Evolutionary conservation across 2,888 invertebrate genomes (phyloP).

Genomic region (Argynnis bischoffii): DNA sequence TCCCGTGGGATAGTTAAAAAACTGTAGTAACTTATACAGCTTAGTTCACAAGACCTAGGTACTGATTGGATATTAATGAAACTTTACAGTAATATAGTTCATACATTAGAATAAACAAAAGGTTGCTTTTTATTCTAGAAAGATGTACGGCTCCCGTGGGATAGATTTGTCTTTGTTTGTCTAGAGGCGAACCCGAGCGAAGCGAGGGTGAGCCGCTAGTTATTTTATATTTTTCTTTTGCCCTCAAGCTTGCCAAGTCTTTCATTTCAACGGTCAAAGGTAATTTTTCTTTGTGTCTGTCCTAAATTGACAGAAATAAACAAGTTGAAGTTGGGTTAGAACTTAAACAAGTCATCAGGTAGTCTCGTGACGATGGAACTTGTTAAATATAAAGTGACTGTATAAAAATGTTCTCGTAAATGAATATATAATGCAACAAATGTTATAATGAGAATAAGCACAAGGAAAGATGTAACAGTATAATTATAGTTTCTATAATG

Average conservation of each 20-base stretch:
- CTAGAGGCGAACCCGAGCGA: too few species aligned
- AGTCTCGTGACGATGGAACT: not conserved
- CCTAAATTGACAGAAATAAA: conserved; percentile 35
- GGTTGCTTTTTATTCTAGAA: too few species aligned
- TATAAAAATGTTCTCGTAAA: not conserved
- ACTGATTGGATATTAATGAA: too few species aligned
- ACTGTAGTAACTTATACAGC: too few species aligned
- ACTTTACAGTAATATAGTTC: too few species aligned
- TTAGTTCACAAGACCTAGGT: too few species aligned
- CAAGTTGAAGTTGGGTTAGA: conserved; percentile 25
- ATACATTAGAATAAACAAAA: too few species aligned
- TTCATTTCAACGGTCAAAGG: conserved; percentile 33
- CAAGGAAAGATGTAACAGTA: not conserved
- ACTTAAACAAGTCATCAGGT: conserved; percentile 23
- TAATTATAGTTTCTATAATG: not conserved
- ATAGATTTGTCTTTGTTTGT: too few species aligned
- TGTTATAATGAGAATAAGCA: not conserved
- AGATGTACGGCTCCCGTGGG: too few species aligned
- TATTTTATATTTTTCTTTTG: conserved; percentile 29
- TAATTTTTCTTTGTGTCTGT: conserved; percentile 32
- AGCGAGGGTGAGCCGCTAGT: too few species aligned
- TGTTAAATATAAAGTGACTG: not conserved
- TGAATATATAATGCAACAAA: not conserved
- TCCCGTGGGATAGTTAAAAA: too few species aligned
- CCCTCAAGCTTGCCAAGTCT: conserved; percentile 31